These are phyloP conservation scores for Oophaga sylvatica DNA, from an alignment of 2,797 vertebrate species.

Conservation along the genomic window DNA sequence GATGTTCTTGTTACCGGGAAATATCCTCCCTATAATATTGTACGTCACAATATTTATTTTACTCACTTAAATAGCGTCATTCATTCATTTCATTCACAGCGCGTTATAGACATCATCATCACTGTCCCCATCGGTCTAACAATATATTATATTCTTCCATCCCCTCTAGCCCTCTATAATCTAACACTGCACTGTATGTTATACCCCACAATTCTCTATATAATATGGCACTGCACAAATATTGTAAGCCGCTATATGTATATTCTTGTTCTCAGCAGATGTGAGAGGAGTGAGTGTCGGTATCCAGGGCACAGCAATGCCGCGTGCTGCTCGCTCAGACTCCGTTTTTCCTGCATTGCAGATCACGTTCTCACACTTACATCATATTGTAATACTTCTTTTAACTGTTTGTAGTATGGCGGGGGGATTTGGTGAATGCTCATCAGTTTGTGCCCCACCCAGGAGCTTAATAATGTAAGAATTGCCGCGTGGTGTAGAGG, in stretches of 20 bases:
- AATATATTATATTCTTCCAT: no score
- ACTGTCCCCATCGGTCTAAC: no score
- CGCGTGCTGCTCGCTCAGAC: background rate
- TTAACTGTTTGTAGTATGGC: background rate
- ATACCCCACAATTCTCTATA: background rate
- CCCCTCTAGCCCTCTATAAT: no score
- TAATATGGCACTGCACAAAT: background rate
- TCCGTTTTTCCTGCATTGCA: slow-evolving; percentile 53
- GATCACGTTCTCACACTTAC: background rate
- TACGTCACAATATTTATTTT: no score
- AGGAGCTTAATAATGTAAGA: background rate
- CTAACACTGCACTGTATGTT: no score
- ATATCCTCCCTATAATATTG: no score
- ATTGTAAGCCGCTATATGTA: background rate
- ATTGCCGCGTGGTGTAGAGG: background rate
- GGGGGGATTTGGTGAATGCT: background rate
- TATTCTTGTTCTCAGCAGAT: background rate
- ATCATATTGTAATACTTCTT: background rate
- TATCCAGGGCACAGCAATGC: background rate
- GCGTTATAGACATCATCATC: no score
- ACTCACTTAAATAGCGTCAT: no score
- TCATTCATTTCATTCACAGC: no score
- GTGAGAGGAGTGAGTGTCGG: background rate
- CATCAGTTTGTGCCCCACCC: slow-evolving; percentile 34
- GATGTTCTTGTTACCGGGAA: no score